Evolutionary conservation across 2,888 invertebrate species (phyloP).

Genomic region (Portevinia maculata): DNA sequence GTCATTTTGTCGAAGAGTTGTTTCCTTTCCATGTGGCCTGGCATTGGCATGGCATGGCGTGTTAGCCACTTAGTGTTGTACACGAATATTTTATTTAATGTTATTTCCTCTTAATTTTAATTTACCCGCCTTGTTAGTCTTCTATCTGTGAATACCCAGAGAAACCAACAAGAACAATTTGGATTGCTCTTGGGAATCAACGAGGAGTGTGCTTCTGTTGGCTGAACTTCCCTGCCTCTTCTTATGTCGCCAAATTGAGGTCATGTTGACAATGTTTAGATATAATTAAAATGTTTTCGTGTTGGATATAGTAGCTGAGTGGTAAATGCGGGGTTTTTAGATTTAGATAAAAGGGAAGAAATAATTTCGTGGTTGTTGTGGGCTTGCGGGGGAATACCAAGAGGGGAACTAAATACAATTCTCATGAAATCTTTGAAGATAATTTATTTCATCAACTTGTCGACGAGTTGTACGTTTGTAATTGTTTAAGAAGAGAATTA

Average conservation of each 20-base stretch:
- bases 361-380: constrained; percentile 44
- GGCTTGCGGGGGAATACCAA: not conserved
- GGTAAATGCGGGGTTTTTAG: not conserved
- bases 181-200: constrained; percentile 37
- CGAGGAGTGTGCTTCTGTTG: constrained; percentile 2
- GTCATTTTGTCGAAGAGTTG: constrained; percentile 49
- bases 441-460: constrained; percentile 65
- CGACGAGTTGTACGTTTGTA: constrained; percentile 34
- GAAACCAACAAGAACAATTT: constrained; percentile 14
- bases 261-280: constrained; percentile 73
- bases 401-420: constrained; percentile 48
- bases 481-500: constrained; percentile 38
- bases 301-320: not conserved
- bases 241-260: constrained; percentile 62
- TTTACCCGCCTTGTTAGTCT: constrained; percentile 59
- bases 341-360: constrained; percentile 11
- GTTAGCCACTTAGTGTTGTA: constrained; percentile 72
- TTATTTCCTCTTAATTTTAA: constrained; percentile 69
- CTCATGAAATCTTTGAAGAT: constrained; percentile 53
- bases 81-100: constrained; percentile 72
- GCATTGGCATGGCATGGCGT: constrained; percentile 44
- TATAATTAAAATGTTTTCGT: constrained; percentile 66
- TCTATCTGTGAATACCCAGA: not conserved
- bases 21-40: constrained; percentile 27
- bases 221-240: constrained; percentile 10